A percentile compares a stretch with the other conserved stretches of the same genome.
Evolutionary conservation across 2,113 vertebrate species (phyloP).

Genomic region (Cyphomyrus plagiostoma): DNA sequence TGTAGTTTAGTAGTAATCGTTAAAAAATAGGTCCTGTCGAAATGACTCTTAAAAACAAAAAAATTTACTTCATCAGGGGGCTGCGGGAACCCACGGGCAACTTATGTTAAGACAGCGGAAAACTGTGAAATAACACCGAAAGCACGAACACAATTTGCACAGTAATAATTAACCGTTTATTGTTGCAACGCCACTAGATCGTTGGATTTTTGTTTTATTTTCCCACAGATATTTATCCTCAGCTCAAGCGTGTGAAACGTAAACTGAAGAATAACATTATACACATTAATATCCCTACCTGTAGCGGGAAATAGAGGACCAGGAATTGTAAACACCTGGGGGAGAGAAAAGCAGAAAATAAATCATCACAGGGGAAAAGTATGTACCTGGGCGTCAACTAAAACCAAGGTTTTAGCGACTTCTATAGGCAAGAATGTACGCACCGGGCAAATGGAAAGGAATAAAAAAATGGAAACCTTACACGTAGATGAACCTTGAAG

Average conservation of each 20-base stretch:
- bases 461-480: slow-evolving; percentile 53
- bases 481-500: slow-evolving; percentile 72
- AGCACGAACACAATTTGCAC: background rate
- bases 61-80: background rate
- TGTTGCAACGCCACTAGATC: background rate
- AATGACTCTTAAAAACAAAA: background rate
- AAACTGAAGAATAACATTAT: background rate
- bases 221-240: background rate
- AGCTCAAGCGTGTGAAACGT: background rate
- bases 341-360: slow-evolving; percentile 42
- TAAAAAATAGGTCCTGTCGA: background rate
- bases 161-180: slow-evolving; percentile 1
- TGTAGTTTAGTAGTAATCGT: background rate
- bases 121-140: background rate
- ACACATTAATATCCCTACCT: slow-evolving; percentile 50
- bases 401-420: slow-evolving; percentile 62
- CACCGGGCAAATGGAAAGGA: slow-evolving; percentile 26
- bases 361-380: slow-evolving; percentile 56
- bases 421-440: slow-evolving; percentile 69
- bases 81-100: background rate
- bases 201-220: background rate
- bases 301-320: slow-evolving; percentile 69
- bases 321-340: slow-evolving; percentile 72
- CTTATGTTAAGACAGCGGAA: background rate
- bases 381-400: slow-evolving; percentile 49